phyloP scores from a whole-genome alignment of 2,113 vertebrate genomes.

The Rhinolophus ferrumequinum region DNA sequence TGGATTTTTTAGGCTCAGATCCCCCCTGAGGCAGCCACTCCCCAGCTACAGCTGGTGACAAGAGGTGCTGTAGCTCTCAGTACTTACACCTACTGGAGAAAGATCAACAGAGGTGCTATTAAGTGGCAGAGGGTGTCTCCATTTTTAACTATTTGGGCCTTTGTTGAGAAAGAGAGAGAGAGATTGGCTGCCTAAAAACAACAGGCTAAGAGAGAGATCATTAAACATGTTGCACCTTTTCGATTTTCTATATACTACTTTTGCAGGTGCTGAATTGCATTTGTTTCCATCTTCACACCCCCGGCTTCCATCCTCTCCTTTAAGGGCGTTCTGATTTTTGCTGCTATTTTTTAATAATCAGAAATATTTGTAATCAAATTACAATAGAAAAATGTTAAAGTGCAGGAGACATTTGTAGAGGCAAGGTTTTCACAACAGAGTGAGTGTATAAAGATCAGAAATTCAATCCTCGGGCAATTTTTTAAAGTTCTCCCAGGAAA shows the following conservation, averaged over 20 bases:
- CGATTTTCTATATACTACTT: conserved; percentile 67
- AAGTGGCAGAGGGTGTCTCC: conserved; percentile 82
- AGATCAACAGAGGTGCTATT: conserved; percentile 86
- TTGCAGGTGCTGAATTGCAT: conserved; percentile 71
- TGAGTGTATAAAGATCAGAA: accelerated
- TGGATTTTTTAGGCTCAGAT: conserved; percentile 82
- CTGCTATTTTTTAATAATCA: conserved; percentile 32
- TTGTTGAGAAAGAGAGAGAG: conserved; percentile 79
- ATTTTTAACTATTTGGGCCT: conserved; percentile 83
- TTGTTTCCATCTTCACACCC: neutral
- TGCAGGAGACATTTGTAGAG: conserved; percentile 38
- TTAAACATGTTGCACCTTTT: conserved; percentile 63
- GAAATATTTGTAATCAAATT: conserved; percentile 68
- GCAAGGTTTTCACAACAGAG: neutral
- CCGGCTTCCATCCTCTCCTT: neutral
- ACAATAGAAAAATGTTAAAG: conserved; percentile 20
- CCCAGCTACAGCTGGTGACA: conserved; percentile 85
- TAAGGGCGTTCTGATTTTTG: conserved; percentile 47
- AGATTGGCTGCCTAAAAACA: neutral
- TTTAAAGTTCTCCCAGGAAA: conserved; percentile 67
- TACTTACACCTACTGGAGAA: conserved; percentile 83
- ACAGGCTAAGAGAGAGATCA: neutral
- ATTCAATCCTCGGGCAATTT: conserved; percentile 56
- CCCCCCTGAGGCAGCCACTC: conserved; percentile 87
- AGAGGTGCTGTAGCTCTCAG: conserved; percentile 78